A percentile compares a stretch with the other conserved stretches of the same genome.
These are phyloP conservation scores for Fukomys damarensis DNA, from an alignment of 2,113 vertebrate genomes.

Conservation along the genomic window DNA sequence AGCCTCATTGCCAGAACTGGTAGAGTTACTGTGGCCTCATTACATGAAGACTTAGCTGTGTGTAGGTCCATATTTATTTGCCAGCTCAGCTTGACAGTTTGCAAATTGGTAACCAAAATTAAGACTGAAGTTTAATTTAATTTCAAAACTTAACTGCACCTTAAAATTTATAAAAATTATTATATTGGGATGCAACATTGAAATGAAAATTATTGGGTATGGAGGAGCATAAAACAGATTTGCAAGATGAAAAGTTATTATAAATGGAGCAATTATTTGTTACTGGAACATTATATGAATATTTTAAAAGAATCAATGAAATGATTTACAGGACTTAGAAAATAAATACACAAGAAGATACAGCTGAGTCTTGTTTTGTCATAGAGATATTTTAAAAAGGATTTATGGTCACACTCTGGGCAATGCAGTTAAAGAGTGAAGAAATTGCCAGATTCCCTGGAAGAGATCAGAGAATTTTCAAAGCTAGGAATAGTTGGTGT, in stretches of 20 bases:
- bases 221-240: conserved; percentile 1
- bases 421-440: conserved; percentile 55
- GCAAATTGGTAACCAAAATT: not conserved
- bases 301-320: conserved; percentile 38
- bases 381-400: conserved; percentile 24
- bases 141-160: not conserved
- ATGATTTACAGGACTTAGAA: conserved; percentile 4
- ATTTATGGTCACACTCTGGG: conserved; percentile 53
- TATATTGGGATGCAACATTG: not conserved
- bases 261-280: conserved; percentile 41
- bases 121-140: conserved; percentile 52
- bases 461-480: conserved; percentile 43
- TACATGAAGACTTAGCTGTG: not conserved
- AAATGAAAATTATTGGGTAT: not conserved
- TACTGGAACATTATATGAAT: not conserved
- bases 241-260: conserved; percentile 20
- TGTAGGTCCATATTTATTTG: conserved; percentile 4
- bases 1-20: not conserved
- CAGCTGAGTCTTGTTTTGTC: conserved; percentile 58
- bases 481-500: conserved; percentile 1
- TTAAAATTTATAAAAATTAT: not conserved
- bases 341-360: conserved; percentile 27
- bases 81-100: not conserved
- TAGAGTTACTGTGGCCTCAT: not conserved
- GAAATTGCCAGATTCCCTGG: conserved; percentile 44